Percentiles rank a stretch among this genome's conserved stretches.
phyloP scores from a whole-genome alignment of 1,140 invertebrate genomes.

The Panagrolaimus sp. region DNA sequence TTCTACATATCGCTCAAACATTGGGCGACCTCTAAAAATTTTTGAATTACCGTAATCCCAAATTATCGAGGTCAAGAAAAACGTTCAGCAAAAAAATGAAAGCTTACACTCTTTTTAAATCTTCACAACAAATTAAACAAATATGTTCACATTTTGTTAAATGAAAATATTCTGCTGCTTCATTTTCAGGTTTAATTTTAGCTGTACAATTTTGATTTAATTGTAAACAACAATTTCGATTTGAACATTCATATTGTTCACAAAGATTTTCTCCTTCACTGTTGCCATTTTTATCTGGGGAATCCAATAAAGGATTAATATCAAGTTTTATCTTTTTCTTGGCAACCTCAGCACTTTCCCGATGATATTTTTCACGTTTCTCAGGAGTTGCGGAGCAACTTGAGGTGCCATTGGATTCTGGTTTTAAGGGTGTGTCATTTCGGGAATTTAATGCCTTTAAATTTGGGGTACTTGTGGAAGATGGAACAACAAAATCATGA shows the following conservation, averaged over 20 bases:
- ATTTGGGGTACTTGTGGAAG: background rate
- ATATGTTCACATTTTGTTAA: constrained; percentile 47
- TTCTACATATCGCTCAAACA: constrained; percentile 31
- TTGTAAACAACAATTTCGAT: constrained; percentile 16
- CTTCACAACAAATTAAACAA: constrained; percentile 48
- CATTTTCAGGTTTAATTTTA: background rate
- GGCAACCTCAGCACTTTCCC: background rate
- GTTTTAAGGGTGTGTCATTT: background rate
- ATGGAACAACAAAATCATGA: background rate
- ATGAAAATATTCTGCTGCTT: constrained; percentile 38
- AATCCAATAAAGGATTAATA: constrained; percentile 13
- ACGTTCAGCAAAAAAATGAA: background rate
- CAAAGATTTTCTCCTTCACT: constrained; percentile 26
- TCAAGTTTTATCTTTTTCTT: background rate
- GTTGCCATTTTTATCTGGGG: constrained; percentile 3
- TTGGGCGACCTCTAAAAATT: constrained; percentile 40
- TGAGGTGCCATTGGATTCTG: background rate
- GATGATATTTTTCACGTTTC: background rate
- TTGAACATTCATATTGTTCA: constrained; percentile 21
- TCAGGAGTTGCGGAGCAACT: background rate
- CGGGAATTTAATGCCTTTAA: background rate
- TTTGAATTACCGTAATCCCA: no score
- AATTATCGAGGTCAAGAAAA: no score
- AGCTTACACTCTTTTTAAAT: constrained; percentile 40
- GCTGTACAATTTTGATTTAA: background rate